Percentiles rank a stretch among this genome's conserved stretches.
phyloP scores from a whole-genome alignment of 2,113 vertebrate species.

The Gobiocypris rarus region DNA sequence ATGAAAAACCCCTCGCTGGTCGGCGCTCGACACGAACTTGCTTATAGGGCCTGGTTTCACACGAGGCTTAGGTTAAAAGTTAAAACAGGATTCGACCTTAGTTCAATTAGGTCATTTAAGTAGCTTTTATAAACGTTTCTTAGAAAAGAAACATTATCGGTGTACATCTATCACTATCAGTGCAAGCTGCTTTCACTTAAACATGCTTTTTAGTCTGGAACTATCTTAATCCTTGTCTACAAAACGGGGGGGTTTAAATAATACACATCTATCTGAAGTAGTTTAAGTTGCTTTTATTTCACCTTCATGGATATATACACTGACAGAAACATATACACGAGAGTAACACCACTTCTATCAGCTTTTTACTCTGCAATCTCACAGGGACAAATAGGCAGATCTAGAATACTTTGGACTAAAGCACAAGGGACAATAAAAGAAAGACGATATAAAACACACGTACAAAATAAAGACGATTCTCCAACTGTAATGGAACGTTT shows the following conservation, averaged over 20 bases:
- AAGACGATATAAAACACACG: not conserved
- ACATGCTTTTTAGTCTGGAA: too few species aligned
- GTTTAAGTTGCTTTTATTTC: slow-evolving; percentile 45
- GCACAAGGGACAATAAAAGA: not conserved
- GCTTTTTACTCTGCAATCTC: slow-evolving; percentile 60
- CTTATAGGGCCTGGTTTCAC: too few species aligned
- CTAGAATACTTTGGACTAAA: slow-evolving; percentile 44
- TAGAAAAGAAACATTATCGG: too few species aligned
- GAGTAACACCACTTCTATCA: slow-evolving; percentile 55
- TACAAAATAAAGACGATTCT: slow-evolving; percentile 28
- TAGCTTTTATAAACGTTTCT: too few species aligned
- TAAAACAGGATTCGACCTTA: too few species aligned
- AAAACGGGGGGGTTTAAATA: too few species aligned
- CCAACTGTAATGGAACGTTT: not conserved
- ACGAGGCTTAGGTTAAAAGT: too few species aligned
- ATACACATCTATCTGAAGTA: not conserved
- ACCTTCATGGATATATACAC: slow-evolving; percentile 72
- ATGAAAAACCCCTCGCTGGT: not conserved
- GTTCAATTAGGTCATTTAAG: too few species aligned
- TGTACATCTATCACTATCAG: too few species aligned
- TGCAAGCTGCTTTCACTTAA: too few species aligned
- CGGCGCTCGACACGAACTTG: not conserved
- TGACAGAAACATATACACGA: slow-evolving; percentile 58
- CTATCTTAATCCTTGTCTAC: too few species aligned
- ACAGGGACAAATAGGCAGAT: slow-evolving; percentile 53